Evolutionary conservation across 37 sponge, comb jelly and placozoan species (phyloP), one percentile per base, ranked within the genome.

Genomic region (Spongilla lacustris): DNA sequence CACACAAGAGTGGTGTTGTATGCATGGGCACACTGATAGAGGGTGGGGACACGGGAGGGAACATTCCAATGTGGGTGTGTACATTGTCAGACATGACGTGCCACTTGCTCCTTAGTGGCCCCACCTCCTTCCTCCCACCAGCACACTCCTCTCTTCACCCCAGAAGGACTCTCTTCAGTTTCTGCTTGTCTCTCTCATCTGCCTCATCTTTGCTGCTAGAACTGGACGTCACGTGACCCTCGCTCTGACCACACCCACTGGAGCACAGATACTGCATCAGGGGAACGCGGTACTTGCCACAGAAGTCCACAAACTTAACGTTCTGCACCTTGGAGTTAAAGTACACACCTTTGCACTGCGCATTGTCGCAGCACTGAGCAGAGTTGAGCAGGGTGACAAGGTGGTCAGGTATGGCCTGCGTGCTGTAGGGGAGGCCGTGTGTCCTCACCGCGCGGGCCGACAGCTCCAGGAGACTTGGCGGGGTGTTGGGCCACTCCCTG

Each of bases 231-330:
- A 67, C 13, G 26, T 9, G 14, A 36, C 85, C 25, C 35, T 36
- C 50, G 32, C 70, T 71, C 2, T 23, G 83, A 6, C 30, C 71
- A 66, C 90, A 95, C 66, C 75, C 46, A 21, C 74, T 49, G 26
- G 88, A 86, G 78, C 98, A 97, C 77, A 95, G 77, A 67, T 95
- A 97, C 70, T 93, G 92, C 89, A 95, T 73, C 27, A 97, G 84
- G 33, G 98, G 98, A 11, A 97, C 90, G 17, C 98, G 91, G 73
- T 97, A 97, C 79, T 93, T 90, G 35, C 98, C 98, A 80, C 98
- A 97, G 73, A 97, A 97, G 87, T 97, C 98, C 4, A 91, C 94
- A 86, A 97, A 97, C 83, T 93, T 95, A 22, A 97, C 89, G 30
- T 88, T 81, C 72, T 89, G 84, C 14, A 86, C 69, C 23, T 70